Conservation (phyloP, 2,113 vertebrate species). For the Gracilinanus agilis region DNA sequence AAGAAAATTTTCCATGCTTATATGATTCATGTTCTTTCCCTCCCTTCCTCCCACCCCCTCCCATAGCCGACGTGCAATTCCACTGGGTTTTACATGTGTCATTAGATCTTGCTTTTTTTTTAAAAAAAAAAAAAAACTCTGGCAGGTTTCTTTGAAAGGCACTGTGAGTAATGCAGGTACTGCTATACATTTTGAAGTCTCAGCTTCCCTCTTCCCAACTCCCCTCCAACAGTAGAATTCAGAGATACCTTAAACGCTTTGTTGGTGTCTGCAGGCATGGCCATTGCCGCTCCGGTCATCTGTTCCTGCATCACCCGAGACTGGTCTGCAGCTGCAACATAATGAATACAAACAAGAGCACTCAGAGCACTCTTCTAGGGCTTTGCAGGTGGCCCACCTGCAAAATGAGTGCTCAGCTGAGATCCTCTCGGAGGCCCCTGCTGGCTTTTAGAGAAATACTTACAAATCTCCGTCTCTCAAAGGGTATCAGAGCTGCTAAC, state of each 20-base stretch:
- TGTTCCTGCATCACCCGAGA: conserved; percentile 99
- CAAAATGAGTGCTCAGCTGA: not conserved
- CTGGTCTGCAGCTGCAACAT: conserved; percentile 93
- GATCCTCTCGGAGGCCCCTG: not conserved
- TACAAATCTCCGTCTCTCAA: not conserved
- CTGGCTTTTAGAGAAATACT: not conserved
- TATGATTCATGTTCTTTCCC: too few relatives aligned
- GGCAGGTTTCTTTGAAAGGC: not conserved
- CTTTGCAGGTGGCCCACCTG: not conserved
- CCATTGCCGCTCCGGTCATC: conserved; percentile 99
- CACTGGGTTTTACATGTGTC: too few relatives aligned
- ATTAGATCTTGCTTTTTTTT: too few relatives aligned
- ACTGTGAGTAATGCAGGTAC: not conserved
- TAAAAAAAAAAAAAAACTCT: too few relatives aligned
- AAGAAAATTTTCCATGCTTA: too few relatives aligned
- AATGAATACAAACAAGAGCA: not conserved
- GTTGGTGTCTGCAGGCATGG: conserved; percentile 99
- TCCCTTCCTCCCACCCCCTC: too few relatives aligned
- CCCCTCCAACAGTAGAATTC: too few relatives aligned
- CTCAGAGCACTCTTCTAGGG: not conserved
- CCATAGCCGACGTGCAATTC: too few relatives aligned
- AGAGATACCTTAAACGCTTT: conserved; percentile 96
- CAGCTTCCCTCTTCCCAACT: not conserved
- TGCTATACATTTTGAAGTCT: not conserved
- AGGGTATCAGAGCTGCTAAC: not conserved